A percentile compares a stretch with the other conserved stretches of the same genome.
Evolutionary conservation across 2,113 vertebrate genomes (phyloP).

Genomic region (Formicarius rufipectus): DNA sequence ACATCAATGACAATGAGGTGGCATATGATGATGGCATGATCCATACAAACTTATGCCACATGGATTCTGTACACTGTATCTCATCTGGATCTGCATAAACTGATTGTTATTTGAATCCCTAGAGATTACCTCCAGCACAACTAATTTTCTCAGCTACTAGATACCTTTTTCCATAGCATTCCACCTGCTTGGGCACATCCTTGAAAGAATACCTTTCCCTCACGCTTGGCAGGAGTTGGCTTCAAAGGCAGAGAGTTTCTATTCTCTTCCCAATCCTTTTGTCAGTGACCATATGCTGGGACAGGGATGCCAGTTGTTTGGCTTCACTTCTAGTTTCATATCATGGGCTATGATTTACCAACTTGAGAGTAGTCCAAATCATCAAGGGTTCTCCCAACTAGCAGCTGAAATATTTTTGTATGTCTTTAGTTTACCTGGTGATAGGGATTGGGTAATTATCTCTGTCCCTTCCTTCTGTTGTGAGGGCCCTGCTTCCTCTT

Average conservation of each 20-base stretch:
- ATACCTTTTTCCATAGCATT: neutral
- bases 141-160: neutral
- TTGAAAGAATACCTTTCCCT: neutral
- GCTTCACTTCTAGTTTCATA: neutral
- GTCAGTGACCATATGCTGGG: neutral
- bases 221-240: neutral
- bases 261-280: neutral
- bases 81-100: neutral
- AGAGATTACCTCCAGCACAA: neutral
- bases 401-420: neutral
- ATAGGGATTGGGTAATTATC: neutral
- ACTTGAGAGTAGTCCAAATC: neutral
- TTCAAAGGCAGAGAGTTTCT: neutral
- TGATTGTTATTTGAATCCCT: neutral
- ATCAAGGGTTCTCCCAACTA: fast-evolving
- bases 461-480: neutral
- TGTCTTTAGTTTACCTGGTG: neutral
- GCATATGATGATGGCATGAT: neutral
- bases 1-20: neutral
- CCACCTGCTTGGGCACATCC: neutral
- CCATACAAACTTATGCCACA: neutral
- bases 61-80: neutral
- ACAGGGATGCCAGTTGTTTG: neutral
- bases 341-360: neutral
- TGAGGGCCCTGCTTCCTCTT: neutral